Conservation (phyloP, 1,140 invertebrate species). For the Diabrotica virgifera region DNA sequence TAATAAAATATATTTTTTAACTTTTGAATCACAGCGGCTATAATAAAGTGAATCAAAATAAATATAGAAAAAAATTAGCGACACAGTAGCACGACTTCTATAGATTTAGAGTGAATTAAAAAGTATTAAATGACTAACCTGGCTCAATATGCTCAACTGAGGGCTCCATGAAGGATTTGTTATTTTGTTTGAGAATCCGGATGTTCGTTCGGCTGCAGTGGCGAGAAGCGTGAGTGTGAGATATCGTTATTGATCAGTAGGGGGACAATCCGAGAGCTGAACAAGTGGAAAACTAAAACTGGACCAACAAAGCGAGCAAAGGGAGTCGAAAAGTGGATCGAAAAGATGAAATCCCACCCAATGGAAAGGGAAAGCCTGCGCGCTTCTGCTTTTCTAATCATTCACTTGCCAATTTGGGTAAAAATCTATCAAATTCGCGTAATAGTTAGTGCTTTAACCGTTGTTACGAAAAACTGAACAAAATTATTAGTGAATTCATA, state of each 20-base stretch:
- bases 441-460: conserved; percentile 18
- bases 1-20: too few relatives aligned
- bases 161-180: too few relatives aligned
- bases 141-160: too few relatives aligned
- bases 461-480: conserved; percentile 37
- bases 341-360: conserved; percentile 20
- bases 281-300: conserved; percentile 5
- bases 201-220: too few relatives aligned
- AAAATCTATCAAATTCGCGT: conserved; percentile 13
- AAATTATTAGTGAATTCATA: conserved; percentile 42
- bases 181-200: too few relatives aligned
- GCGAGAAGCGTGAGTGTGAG: too few relatives aligned
- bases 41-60: too few relatives aligned
- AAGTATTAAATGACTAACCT: too few relatives aligned
- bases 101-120: too few relatives aligned
- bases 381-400: conserved; percentile 12
- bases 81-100: too few relatives aligned
- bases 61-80: too few relatives aligned
- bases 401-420: conserved; percentile 7
- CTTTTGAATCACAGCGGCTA: too few relatives aligned
- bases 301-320: conserved; percentile 7
- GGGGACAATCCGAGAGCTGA: background rate
- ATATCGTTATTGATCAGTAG: background rate
- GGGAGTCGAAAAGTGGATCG: conserved; percentile 27
- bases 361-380: conserved; percentile 24